These are phyloP conservation scores for Chloromyia formosa DNA, from an alignment of 2,888 invertebrate species.

Conservation along the genomic window DNA sequence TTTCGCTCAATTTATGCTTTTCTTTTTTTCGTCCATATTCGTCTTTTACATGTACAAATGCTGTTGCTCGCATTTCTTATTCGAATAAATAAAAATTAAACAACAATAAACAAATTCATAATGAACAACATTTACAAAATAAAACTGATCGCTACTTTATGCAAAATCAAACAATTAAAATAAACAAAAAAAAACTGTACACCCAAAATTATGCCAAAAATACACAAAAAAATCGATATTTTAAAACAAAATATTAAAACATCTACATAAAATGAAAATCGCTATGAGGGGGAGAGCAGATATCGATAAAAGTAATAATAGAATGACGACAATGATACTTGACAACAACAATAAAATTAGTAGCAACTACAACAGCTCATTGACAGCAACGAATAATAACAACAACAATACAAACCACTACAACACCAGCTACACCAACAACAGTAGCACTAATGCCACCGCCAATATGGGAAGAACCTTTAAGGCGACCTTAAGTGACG, in stretches of 20 bases:
- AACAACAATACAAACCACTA: slow-evolving; percentile 18
- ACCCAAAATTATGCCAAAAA: background rate
- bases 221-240: slow-evolving; percentile 29
- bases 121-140: slow-evolving; percentile 27
- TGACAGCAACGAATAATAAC: slow-evolving; percentile 36
- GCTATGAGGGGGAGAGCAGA: slow-evolving; percentile 31
- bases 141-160: no score
- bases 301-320: slow-evolving; percentile 43
- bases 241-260: slow-evolving; percentile 18
- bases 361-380: slow-evolving; percentile 41
- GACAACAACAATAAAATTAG: slow-evolving; percentile 44
- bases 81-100: background rate
- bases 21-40: slow-evolving; percentile 29
- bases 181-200: background rate
- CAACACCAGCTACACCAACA: slow-evolving; percentile 9
- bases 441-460: background rate
- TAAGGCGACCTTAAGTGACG: slow-evolving; percentile 44
- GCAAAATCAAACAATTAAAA: slow-evolving; percentile 13
- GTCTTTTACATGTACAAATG: slow-evolving; percentile 35
- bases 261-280: background rate
- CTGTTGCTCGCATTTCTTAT: slow-evolving; percentile 27
- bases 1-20: slow-evolving; percentile 30
- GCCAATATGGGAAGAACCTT: slow-evolving; percentile 44
- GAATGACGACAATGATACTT: slow-evolving; percentile 30
- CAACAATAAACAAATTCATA: slow-evolving; percentile 17